Base-by-base conservation (phyloP, 2,888 invertebrate genomes). In the Amphimallon solstitiale region DNA sequence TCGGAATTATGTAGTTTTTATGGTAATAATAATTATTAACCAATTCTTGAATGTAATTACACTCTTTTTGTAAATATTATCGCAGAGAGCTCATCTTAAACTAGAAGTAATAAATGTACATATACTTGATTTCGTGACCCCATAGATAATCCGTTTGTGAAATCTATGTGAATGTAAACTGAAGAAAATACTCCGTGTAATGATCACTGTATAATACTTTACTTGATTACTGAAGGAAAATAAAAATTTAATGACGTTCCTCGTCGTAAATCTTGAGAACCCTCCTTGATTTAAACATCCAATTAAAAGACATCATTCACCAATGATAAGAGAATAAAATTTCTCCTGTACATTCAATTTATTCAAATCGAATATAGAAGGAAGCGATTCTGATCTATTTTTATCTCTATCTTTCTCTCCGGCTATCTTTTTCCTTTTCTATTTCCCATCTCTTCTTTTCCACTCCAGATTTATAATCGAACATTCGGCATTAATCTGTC, bases 271-370 rank as follows among this genome's bases (percentile, higher is more conserved):
- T 14, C 15, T 35, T 35, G 51, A 51, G 35, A 51, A 35, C 35
- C 35, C 51, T 51, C 51, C 19, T 45, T 19, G 45, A 45, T 45
- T 45, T 59, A 59, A 59, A 59, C 56, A 59, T 59, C 56, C 43
- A 59, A 59, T 59, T 59, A 45, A 59, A 59, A 59, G 43, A 43
- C 56, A 59, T 59, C 56, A 59, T 59, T 59, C 43, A 59, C 56
- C 43, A 34, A 51, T 12, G 49, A 51, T 51, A 51, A 35, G 51
- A 35, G 56, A 59, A 43, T 59, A 23, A 59, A 59, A 59, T 59
- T 56, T 19, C 29, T 59, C 43, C 43, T 43, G 43, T 59, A 59
- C 43, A 45, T 59, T 59, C 43, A 59, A 59, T 59, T 59, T 43
- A 59, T 59, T 59, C 43, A 43, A 43, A 59, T 59, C 56, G 56